Conservation (phyloP, 2,797 vertebrate genomes). For the Tokudaia tokunoshimensis region DNA sequence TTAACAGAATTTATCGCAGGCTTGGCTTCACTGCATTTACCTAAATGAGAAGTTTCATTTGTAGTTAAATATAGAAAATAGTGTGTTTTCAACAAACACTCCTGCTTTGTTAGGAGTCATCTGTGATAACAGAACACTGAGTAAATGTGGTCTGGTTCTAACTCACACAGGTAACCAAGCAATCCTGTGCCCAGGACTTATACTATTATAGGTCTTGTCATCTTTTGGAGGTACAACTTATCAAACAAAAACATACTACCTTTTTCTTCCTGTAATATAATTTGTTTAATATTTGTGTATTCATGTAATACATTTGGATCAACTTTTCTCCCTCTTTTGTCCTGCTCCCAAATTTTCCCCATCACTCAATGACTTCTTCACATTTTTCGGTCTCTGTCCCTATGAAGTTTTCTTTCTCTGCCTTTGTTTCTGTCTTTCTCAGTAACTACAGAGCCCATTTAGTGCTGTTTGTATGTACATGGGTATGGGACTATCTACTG, state of each 20-base stretch:
- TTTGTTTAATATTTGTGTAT: not conserved
- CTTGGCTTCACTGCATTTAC: constrained; percentile 65
- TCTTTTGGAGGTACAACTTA: not conserved
- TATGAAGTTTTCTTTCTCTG: not conserved
- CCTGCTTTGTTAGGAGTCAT: not conserved
- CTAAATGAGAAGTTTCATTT: constrained; percentile 32
- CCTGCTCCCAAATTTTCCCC: not conserved
- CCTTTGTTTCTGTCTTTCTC: too few relatives aligned
- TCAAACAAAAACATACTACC: not conserved
- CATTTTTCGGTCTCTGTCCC: not conserved
- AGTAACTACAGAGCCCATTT: not conserved
- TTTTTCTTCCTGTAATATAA: not conserved
- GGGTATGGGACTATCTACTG: not conserved
- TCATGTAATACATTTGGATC: not conserved
- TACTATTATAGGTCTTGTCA: not conserved
- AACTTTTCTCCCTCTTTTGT: not conserved
- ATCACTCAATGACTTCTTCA: too few relatives aligned
- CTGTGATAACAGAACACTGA: not conserved
- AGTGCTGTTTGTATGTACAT: not conserved
- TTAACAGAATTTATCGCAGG: constrained; percentile 21
- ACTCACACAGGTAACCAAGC: not conserved
- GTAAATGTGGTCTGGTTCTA: not conserved
- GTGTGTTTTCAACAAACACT: not conserved
- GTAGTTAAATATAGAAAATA: not conserved
- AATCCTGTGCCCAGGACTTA: not conserved